Evolutionary conservation across 2,797 vertebrate species (phyloP).

Genomic region (Danio jaintianensis): DNA sequence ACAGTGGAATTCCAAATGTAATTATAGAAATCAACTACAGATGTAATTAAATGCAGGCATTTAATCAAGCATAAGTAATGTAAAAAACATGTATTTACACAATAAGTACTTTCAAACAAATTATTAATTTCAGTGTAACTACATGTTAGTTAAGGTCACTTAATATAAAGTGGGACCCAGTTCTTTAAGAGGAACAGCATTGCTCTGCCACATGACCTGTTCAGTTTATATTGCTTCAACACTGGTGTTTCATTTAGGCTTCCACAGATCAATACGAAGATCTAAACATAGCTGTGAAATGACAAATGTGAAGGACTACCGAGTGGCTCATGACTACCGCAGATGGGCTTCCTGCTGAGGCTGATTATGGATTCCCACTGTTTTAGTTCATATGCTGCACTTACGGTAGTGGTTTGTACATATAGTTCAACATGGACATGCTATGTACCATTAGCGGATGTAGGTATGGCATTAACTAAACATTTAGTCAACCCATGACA

Average conservation of each 20-base stretch:
- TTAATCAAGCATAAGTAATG: too few relatives aligned
- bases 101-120: too few relatives aligned
- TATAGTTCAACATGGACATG: not conserved
- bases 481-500: too few relatives aligned
- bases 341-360: slow-evolving; percentile 12
- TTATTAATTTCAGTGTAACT: too few relatives aligned
- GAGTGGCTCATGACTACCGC: not conserved
- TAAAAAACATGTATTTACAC: too few relatives aligned
- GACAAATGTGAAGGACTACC: not conserved
- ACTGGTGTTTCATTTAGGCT: slow-evolving; percentile 23
- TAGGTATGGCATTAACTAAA: not conserved
- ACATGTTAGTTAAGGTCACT: too few relatives aligned
- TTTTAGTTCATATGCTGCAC: not conserved
- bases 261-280: slow-evolving; percentile 24
- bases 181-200: not conserved
- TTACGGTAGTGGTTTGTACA: not conserved
- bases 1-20: too few relatives aligned
- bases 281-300: slow-evolving; percentile 29
- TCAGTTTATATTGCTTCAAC: not conserved
- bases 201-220: not conserved
- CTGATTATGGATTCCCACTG: not conserved
- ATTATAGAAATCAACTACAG: too few relatives aligned
- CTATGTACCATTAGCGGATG: not conserved
- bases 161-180: too few relatives aligned
- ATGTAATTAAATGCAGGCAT: too few relatives aligned